phyloP scores from a whole-genome alignment of 92 coral and sea anemone genomes.

The Siderastrea radians region DNA sequence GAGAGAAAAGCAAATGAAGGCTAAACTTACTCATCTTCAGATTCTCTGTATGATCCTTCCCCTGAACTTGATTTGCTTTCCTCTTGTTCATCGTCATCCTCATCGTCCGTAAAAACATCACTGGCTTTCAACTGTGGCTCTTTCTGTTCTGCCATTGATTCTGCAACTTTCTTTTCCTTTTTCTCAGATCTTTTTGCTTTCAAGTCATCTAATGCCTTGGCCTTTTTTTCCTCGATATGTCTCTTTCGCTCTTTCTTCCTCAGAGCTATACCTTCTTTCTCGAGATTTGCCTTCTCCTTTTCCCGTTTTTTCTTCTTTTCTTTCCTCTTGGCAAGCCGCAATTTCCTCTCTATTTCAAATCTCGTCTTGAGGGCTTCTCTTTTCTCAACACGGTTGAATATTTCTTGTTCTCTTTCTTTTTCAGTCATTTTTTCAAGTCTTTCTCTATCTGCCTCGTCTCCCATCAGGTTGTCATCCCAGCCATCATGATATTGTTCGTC shows the following conservation, averaged over 20 bases:
- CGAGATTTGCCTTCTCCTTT: constrained; percentile 83
- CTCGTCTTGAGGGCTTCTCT: constrained; percentile 98
- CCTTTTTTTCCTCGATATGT: constrained; percentile 95
- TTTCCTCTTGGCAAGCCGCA: constrained; percentile 89
- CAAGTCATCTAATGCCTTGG: constrained; percentile 94
- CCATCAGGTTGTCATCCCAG: constrained; percentile 95
- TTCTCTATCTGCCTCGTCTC: constrained; percentile 96
- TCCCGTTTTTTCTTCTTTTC: constrained; percentile 91
- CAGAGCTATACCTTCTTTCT: constrained; percentile 92
- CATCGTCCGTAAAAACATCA: constrained; percentile 98
- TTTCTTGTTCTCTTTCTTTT: constrained; percentile 94
- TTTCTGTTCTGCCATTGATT: constrained; percentile 89
- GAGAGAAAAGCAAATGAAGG: not conserved
- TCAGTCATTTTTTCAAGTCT: constrained; percentile 98
- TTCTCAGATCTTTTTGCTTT: constrained; percentile 94
- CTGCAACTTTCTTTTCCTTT: constrained; percentile 85
- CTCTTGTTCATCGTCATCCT: constrained; percentile 96
- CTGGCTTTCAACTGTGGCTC: constrained; percentile 90
- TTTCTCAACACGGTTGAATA: constrained; percentile 94
- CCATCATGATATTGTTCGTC: constrained; percentile 94
- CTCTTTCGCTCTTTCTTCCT: constrained; percentile 95
- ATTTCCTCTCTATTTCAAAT: constrained; percentile 92
- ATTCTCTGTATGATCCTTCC: constrained; percentile 84
- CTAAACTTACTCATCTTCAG: constrained; percentile 86
- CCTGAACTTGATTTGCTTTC: constrained; percentile 90